phyloP scores from a whole-genome alignment of 2,113 vertebrate genomes.

The Oophaga pumilio region DNA sequence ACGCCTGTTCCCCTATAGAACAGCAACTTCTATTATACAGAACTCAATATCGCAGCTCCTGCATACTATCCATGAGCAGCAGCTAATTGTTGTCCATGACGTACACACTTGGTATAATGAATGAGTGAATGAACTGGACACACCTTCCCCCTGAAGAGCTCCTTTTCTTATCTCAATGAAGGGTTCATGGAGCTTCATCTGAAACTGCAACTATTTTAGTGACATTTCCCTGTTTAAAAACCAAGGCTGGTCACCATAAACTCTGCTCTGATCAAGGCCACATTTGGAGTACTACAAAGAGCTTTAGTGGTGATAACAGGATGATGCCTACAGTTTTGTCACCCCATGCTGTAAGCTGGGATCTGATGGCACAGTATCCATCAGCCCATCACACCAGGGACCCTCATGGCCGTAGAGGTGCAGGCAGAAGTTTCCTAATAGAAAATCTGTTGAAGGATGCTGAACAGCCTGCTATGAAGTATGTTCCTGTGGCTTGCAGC shows the following conservation, averaged over 20 bases:
- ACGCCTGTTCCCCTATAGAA: neutral
- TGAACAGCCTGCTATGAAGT: conserved; percentile 65
- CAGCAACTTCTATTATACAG: neutral
- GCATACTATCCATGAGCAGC: conserved; percentile 63
- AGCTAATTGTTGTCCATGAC: conserved; percentile 84
- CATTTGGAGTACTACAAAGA: neutral
- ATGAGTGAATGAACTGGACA: conserved; percentile 85
- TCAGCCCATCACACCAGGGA: conserved; percentile 69
- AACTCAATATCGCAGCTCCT: neutral
- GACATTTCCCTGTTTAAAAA: neutral
- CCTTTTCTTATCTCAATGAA: conserved; percentile 74
- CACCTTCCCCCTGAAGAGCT: conserved; percentile 86
- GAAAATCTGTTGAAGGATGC: conserved; percentile 86
- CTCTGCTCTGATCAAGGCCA: neutral
- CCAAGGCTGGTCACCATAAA: neutral
- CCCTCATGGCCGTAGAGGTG: conserved; percentile 77
- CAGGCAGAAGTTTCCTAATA: conserved; percentile 92
- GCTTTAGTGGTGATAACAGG: conserved; percentile 58
- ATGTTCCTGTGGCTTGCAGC: conserved; percentile 62
- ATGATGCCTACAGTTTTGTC: conserved; percentile 76
- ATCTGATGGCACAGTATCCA: conserved; percentile 75
- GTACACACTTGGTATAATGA: conserved; percentile 87
- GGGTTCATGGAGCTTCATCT: conserved; percentile 33
- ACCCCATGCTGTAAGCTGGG: conserved; percentile 70
- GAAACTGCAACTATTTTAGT: conserved; percentile 43